Evolutionary conservation across 2,113 vertebrate species (phyloP).

Genomic region (Syngnathus scovelli): DNA sequence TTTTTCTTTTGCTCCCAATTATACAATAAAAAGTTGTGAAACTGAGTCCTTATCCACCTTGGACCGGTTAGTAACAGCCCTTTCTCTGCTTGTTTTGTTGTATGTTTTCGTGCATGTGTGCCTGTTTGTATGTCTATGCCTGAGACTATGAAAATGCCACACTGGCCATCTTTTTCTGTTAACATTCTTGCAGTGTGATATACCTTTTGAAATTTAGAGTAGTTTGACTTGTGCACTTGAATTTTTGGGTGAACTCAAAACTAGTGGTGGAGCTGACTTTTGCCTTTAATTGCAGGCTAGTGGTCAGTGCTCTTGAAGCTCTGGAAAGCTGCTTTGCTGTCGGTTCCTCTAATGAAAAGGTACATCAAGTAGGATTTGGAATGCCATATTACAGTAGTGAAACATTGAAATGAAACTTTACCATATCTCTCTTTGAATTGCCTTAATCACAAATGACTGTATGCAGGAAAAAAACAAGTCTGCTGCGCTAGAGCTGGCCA

Average conservation of each 20-base stretch:
- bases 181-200: constrained; percentile 46
- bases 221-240: constrained; percentile 21
- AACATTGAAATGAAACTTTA: not conserved
- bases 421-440: not conserved
- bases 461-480: constrained; percentile 89
- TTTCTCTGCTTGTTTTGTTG: constrained; percentile 64
- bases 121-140: constrained; percentile 55
- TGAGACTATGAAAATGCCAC: constrained; percentile 51
- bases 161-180: constrained; percentile 38
- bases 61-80: constrained; percentile 99
- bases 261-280: constrained; percentile 9
- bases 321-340: constrained; percentile 98
- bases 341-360: constrained; percentile 90
- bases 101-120: constrained; percentile 60
- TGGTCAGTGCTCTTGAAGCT: constrained; percentile 95
- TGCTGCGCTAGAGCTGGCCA: constrained; percentile 90
- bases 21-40: constrained; percentile 90
- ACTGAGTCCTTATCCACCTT: constrained; percentile 99
- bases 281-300: constrained; percentile 76
- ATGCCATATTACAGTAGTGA: not conserved
- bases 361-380: constrained; percentile 30
- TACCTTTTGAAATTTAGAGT: constrained; percentile 44
- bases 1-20: constrained; percentile 77
- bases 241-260: constrained; percentile 6
- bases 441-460: constrained; percentile 8